Evolutionary conservation across 1,140 invertebrate genomes (phyloP), one percentile per base, ranked within the genome.

Genomic region (Drosophila bipectinata): DNA sequence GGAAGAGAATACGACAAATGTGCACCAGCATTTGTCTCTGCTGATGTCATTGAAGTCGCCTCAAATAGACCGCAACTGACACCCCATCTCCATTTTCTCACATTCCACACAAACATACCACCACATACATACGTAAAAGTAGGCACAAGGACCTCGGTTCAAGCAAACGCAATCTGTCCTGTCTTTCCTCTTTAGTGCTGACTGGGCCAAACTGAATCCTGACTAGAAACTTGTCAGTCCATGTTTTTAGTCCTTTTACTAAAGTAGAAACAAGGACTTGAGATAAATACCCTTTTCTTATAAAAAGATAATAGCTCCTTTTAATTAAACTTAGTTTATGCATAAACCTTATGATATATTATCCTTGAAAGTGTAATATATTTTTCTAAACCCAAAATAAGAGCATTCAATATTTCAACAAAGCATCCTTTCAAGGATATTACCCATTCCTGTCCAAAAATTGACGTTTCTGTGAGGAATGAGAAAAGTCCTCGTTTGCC

Each of bases 11-110:
- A 37, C 14, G 30, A 24, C 62, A 56, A 68, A 68, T 69, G 56
- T 68, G 63, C 63, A 69, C 49, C 26, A 69, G 66, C 49, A 45
- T 47, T 53, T 37, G 49, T 45, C 63, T 55, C 34, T 64, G 80
- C 81, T 83, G 80, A 84, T 84, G 80, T 84, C 80, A 83, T 82
- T 63, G 66, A 30, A 48, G 49, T 63, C 18, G 62, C 57, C 49
- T 74, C 58, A 87, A 88, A 81, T 78, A 82, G 68, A 82, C 74
- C 81, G 79, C 71, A 69, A 80, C 62, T 66, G 59, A 48, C 26
- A 55, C 26, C 49, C 39, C 66, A 30, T 41, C 63, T 54, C 49
- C 1, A 5, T 8, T 37, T 28, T 15, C 15, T 47, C 18, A 47
- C 44, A 47, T 47, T 15, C 44, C 44, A 47, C 60, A 21, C 32